A percentile compares a stretch with the other conserved stretches of the same genome.
Evolutionary conservation across 1,140 invertebrate species (phyloP).

Genomic region (Melipona quadrifasciata): DNA sequence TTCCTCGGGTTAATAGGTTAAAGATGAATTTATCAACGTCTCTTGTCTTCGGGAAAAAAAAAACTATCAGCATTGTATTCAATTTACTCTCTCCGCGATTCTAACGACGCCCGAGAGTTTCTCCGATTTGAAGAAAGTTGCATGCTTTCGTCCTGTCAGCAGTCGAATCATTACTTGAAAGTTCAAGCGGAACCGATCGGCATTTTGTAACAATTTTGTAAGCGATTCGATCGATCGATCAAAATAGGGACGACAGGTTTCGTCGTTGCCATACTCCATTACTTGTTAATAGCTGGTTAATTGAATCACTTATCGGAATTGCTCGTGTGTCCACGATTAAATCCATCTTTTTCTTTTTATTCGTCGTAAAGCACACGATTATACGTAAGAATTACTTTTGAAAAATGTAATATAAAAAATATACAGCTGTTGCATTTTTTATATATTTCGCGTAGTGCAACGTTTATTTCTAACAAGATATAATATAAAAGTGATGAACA

Average conservation of each 20-base stretch:
- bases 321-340: background rate
- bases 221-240: slow-evolving; percentile 33
- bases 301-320: slow-evolving; percentile 5
- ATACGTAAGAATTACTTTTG: background rate
- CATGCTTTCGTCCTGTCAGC: slow-evolving; percentile 20
- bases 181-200: slow-evolving; percentile 31
- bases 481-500: too few species aligned
- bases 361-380: background rate
- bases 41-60: background rate
- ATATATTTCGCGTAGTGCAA: background rate
- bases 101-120: slow-evolving; percentile 25
- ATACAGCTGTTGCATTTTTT: background rate
- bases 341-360: background rate
- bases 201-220: slow-evolving; percentile 55
- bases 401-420: background rate
- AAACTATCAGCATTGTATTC: background rate
- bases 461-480: too few species aligned
- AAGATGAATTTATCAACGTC: background rate
- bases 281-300: slow-evolving; percentile 5
- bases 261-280: slow-evolving; percentile 2
- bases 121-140: slow-evolving; percentile 50
- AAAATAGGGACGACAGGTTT: slow-evolving; percentile 42
- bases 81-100: slow-evolving; percentile 30
- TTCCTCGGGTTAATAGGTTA: background rate
- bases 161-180: slow-evolving; percentile 34